Evolutionary conservation across 2,113 vertebrate genomes (phyloP).

Genomic region (Callithrix jacchus): DNA sequence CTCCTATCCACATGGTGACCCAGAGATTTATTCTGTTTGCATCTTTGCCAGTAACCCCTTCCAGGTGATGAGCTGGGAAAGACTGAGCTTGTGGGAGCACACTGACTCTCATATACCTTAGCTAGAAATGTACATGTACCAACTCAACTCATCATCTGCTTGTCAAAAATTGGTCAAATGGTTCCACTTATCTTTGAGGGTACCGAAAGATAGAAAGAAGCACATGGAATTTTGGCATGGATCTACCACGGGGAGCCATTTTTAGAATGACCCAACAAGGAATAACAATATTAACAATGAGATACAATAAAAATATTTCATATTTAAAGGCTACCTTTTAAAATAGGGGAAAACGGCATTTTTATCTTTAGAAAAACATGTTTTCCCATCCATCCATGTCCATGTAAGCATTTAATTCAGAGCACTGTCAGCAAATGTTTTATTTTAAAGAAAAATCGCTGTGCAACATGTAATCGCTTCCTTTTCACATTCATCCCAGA

Average conservation of each 20-base stretch:
- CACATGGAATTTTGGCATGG: neutral
- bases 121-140: neutral
- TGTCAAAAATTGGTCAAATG: neutral
- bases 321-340: slow-evolving; percentile 7
- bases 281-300: slow-evolving; percentile 14
- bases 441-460: slow-evolving; percentile 45
- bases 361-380: slow-evolving; percentile 20
- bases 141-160: neutral
- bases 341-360: neutral
- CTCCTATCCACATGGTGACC: neutral
- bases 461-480: neutral
- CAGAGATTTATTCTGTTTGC: neutral
- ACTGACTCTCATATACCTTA: neutral
- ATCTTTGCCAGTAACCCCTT: neutral
- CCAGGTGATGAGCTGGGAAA: neutral
- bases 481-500: slow-evolving; percentile 24
- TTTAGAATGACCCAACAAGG: slow-evolving; percentile 2
- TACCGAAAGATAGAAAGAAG: neutral
- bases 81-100: neutral
- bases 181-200: neutral
- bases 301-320: slow-evolving; percentile 37
- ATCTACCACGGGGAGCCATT: neutral
- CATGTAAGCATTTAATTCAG: slow-evolving; percentile 34
- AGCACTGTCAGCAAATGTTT: slow-evolving; percentile 36
- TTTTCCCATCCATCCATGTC: slow-evolving; percentile 3